phyloP scores from a whole-genome alignment of 2,888 invertebrate genomes.

The Pristionchus fissidentatus region DNA sequence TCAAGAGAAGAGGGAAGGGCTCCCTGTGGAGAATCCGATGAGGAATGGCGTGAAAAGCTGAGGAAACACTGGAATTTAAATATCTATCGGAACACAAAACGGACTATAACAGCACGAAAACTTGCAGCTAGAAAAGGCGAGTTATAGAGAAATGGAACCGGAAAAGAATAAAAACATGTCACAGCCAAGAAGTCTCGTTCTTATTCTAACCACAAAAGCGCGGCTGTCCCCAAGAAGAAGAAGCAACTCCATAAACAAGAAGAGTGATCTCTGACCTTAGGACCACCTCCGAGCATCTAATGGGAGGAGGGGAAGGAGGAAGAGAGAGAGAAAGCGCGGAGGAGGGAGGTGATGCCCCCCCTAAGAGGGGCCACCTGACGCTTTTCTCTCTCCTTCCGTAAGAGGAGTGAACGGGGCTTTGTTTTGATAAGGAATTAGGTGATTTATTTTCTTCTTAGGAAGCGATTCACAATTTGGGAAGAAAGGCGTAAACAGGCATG shows the following conservation, averaged over 20 bases:
- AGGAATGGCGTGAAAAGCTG: not conserved
- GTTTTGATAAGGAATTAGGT: not conserved
- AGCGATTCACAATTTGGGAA: not conserved
- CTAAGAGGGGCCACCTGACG: conserved; percentile 30
- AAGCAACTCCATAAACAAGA: too few relatives aligned
- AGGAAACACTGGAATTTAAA: not conserved
- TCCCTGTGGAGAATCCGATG: not conserved
- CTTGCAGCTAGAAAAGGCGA: too few relatives aligned
- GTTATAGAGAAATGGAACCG: too few relatives aligned
- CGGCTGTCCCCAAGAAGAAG: too few relatives aligned
- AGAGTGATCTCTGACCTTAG: too few relatives aligned
- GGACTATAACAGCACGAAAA: too few relatives aligned
- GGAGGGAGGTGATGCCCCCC: too few relatives aligned
- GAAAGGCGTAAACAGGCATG: not conserved
- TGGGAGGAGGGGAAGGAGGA: not conserved
- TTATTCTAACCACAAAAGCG: too few relatives aligned
- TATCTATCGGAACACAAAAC: too few relatives aligned
- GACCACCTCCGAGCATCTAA: too few relatives aligned
- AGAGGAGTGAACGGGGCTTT: not conserved
- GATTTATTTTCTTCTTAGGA: not conserved
- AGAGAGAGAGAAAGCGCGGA: not conserved
- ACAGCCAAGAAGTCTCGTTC: too few relatives aligned
- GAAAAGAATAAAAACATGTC: too few relatives aligned
- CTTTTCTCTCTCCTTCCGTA: not conserved
- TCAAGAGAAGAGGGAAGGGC: not conserved